Evolutionary conservation across 2,113 vertebrate genomes (phyloP), one percentile per base, ranked within the genome.

Genomic region (Piaya cayana): DNA sequence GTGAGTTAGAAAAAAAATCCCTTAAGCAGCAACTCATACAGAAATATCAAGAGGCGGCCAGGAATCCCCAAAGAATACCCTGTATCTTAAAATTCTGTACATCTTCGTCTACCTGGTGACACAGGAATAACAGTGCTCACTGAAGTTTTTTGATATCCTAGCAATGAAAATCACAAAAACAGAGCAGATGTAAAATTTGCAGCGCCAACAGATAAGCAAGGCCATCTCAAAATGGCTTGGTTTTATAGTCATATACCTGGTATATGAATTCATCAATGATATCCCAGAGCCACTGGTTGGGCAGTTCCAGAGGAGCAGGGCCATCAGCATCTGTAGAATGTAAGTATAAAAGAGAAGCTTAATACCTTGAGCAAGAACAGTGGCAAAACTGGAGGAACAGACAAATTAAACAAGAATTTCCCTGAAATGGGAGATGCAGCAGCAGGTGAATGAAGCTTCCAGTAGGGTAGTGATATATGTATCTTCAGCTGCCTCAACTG

Each of bases 191-290:
- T 52, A 76, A 84, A 55, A 77, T 7, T 15, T 13, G 53, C 6
- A 91, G 49, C 1, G 1, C 25, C 62, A 76, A 63, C 1, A 74
- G 32, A 39, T 39, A 63, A 23, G 14, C 32, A 64, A 72, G 9
- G 9, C 32, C 14, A 76, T 14, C 8, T 8, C 36, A 60, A 79
- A 50, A 82, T 4, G 18, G 6, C 19, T 17, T 16, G 37, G 67
- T n/a, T 59, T 78, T 45, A 22, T 5, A 34, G 76, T 42, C 36
- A 55, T 5, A 19, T 74, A 96, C 99, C 98, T 99, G 99, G 94
- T 99, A 99, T 96, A 99, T 99, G 96, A 99, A 99, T 93, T 99
- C 99, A 96, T 99, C 99, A 5, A 99, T 99, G 82, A 99, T 99
- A 96, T 99, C 99, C 99, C 99, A 99, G 17, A 99, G 98, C 99